These are phyloP conservation scores for Catharus minimus DNA, from an alignment of 2,113 vertebrate genomes.

Conservation along the genomic window DNA sequence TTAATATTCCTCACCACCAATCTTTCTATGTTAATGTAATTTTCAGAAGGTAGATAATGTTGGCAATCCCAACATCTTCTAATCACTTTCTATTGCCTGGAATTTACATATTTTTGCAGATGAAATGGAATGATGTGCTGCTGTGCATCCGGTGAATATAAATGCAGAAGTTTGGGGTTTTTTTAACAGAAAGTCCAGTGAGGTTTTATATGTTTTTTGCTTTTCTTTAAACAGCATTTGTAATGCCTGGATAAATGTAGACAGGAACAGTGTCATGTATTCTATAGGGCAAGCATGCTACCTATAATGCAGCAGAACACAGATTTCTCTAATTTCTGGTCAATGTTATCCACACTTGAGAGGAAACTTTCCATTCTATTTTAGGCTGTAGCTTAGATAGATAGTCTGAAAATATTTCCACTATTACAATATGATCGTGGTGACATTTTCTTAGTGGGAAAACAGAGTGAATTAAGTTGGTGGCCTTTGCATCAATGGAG, in stretches of 20 bases:
- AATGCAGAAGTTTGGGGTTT: not conserved
- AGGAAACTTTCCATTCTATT: not conserved
- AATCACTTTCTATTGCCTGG: not conserved
- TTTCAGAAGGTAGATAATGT: not conserved
- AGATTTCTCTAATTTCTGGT: not conserved
- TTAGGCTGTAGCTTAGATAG: not conserved
- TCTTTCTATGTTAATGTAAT: not conserved
- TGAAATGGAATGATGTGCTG: not conserved
- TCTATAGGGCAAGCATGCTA: not conserved
- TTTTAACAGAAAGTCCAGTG: not conserved
- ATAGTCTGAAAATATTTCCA: not conserved
- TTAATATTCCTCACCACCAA: not conserved
- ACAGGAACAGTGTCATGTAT: not conserved
- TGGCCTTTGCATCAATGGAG: not conserved
- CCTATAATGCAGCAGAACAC: not conserved
- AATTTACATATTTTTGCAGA: not conserved
- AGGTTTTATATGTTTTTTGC: not conserved
- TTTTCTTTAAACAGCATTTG: not conserved
- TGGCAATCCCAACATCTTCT: not conserved
- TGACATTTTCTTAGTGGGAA: not conserved
- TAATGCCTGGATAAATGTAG: not conserved
- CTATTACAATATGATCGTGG: too few species aligned
- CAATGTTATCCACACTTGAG: not conserved
- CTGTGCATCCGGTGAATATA: not conserved
- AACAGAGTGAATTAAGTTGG: not conserved